These are phyloP conservation scores for Xenopus borealis DNA, from an alignment of 2,113 vertebrate genomes.

Conservation along the genomic window DNA sequence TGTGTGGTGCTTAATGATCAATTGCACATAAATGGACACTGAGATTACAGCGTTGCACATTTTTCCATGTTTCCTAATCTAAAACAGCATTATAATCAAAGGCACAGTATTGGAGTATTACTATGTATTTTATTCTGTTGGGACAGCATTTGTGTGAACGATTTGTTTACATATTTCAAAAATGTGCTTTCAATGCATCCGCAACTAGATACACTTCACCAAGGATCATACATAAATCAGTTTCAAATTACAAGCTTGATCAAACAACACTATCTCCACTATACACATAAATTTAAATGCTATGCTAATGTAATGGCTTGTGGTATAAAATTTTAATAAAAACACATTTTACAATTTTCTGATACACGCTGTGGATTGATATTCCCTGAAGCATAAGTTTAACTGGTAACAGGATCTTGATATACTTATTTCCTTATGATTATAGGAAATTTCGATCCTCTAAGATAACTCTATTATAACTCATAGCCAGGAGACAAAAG, in stretches of 20 bases:
- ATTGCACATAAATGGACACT: too few relatives aligned
- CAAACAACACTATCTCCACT: conserved; percentile 7
- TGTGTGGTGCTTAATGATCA: too few relatives aligned
- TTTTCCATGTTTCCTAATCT: background rate
- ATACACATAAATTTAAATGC: conserved; percentile 29
- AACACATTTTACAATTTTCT: conserved; percentile 15
- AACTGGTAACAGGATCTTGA: conserved; percentile 1
- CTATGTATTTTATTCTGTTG: conserved; percentile 7
- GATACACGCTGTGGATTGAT: background rate
- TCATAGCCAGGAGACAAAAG: background rate
- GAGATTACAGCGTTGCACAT: too few relatives aligned
- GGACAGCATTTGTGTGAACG: conserved; percentile 3
- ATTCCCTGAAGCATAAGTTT: conserved; percentile 1
- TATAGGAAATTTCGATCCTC: background rate
- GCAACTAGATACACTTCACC: conserved; percentile 14
- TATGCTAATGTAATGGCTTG: conserved; percentile 30
- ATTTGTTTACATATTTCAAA: conserved; percentile 4
- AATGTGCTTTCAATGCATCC: conserved; percentile 3
- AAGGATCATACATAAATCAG: conserved; percentile 34
- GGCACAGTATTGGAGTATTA: background rate
- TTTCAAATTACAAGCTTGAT: conserved; percentile 37
- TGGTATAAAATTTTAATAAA: conserved; percentile 23
- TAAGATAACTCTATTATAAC: background rate
- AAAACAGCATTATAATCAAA: background rate
- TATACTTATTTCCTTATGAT: background rate